Conservation (phyloP, 1,140 invertebrate species). For the Hypothenemus hampei region DNA sequence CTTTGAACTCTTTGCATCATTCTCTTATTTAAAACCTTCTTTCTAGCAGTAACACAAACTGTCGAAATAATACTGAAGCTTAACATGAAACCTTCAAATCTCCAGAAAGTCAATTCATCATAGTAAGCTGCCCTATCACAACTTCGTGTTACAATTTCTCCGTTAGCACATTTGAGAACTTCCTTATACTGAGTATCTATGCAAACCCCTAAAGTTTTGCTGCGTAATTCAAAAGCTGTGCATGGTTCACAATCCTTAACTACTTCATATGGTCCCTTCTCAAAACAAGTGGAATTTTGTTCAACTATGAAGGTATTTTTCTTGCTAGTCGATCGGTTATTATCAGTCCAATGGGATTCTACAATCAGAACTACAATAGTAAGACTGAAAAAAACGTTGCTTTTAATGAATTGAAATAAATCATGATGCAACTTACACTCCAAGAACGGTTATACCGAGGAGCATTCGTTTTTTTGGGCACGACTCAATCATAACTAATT, state of each 20-base stretch:
- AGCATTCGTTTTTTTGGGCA: slow-evolving; percentile 66
- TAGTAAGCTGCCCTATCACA: slow-evolving; percentile 65
- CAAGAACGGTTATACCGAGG: slow-evolving; percentile 56
- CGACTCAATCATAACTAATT: slow-evolving; percentile 69
- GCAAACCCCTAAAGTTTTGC: slow-evolving; percentile 65
- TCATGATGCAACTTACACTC: slow-evolving; percentile 49
- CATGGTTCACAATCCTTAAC: slow-evolving; percentile 75
- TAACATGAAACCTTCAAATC: slow-evolving; percentile 74
- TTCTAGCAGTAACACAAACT: slow-evolving; percentile 38
- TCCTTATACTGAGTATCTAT: slow-evolving; percentile 66
- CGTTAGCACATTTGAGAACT: slow-evolving; percentile 61
- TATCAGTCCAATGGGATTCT: slow-evolving; percentile 67
- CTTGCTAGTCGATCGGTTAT: slow-evolving; percentile 26
- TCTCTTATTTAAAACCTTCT: slow-evolving; percentile 44
- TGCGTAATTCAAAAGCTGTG: slow-evolving; percentile 68
- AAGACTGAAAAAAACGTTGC: slow-evolving; percentile 52
- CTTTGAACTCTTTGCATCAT: slow-evolving; percentile 48
- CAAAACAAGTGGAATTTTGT: slow-evolving; percentile 69
- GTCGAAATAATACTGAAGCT: slow-evolving; percentile 58
- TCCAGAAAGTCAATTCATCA: slow-evolving; percentile 75
- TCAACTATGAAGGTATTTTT: slow-evolving; percentile 61
- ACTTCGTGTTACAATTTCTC: slow-evolving; percentile 63
- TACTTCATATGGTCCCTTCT: slow-evolving; percentile 62
- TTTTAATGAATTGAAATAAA: background rate
- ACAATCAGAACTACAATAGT: slow-evolving; percentile 72